These are phyloP conservation scores for Onthophagus taurus DNA, from an alignment of 1,140 invertebrate genomes.

Conservation along the genomic window DNA sequence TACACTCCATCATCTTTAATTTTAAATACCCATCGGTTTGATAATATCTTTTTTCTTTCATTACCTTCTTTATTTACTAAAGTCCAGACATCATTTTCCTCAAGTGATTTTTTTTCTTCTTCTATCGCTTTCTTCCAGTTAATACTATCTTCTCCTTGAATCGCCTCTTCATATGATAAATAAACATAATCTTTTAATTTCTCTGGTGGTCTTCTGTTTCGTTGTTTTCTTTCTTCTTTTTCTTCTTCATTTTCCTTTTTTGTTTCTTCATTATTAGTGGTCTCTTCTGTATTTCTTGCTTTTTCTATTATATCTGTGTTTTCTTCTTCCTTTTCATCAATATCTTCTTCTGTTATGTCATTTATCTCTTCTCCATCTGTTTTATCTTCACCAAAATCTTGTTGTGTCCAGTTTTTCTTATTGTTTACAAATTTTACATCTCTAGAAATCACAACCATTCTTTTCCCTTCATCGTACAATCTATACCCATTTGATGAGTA, in stretches of 20 bases:
- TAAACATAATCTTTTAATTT: conserved; percentile 16
- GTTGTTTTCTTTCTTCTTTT: background rate
- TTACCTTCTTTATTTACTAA: conserved; percentile 1
- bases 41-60: conserved; percentile 1
- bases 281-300: background rate
- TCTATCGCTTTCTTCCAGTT: conserved; percentile 16
- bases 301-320: no score
- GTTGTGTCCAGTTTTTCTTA: no score
- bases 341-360: no score
- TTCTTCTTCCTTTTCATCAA: no score
- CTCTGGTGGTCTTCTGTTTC: background rate
- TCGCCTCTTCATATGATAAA: background rate
- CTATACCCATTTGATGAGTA: conserved; percentile 27
- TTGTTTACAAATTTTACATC: conserved; percentile 19
- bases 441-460: conserved; percentile 21
- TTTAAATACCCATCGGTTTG: conserved; percentile 11
- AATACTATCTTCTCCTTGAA: conserved; percentile 1
- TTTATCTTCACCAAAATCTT: conserved; percentile 2
- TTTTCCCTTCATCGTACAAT: conserved; percentile 21
- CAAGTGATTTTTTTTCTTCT: conserved; percentile 12
- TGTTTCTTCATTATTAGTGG: conserved; percentile 2
- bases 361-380: no score
- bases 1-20: conserved; percentile 8
- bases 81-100: conserved; percentile 17
- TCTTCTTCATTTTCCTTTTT: conserved; percentile 12